phyloP scores from a whole-genome alignment of 2,113 vertebrate genomes.

The Dasyprocta punctata region DNA sequence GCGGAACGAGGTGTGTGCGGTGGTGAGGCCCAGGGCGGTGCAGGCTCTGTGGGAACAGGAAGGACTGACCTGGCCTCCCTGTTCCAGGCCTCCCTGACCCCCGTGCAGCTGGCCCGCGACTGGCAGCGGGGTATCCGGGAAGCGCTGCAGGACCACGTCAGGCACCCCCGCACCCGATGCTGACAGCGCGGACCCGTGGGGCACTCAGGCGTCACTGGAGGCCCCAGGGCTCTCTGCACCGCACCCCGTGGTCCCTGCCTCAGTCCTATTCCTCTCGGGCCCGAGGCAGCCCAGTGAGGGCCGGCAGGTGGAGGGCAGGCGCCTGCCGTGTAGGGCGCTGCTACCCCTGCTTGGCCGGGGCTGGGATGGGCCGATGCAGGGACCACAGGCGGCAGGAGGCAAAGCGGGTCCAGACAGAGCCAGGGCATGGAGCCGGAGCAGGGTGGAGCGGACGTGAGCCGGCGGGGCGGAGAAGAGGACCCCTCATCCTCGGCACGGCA shows the following conservation, averaged over 20 bases:
- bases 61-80: not conserved
- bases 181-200: not conserved
- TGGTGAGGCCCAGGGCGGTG: rapidly evolving
- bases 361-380: not conserved
- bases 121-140: constrained; percentile 80
- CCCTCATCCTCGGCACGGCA: not conserved
- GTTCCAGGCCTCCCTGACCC: constrained; percentile 70
- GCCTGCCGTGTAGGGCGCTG: not conserved
- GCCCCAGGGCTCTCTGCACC: not conserved
- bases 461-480: no score
- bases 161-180: constrained; percentile 41
- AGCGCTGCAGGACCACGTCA: constrained; percentile 63
- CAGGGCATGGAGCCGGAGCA: rapidly evolving
- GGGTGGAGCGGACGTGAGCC: not conserved
- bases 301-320: not conserved
- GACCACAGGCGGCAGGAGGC: not conserved
- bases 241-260: not conserved
- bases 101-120: constrained; percentile 76
- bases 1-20: constrained; percentile 67
- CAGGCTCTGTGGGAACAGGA: rapidly evolving
- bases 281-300: not conserved
- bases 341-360: rapidly evolving
- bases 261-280: not conserved
- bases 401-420: not conserved
- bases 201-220: not conserved